Base-by-base conservation (phyloP, 2,113 vertebrate species). In the Ailuropoda melanoleuca region DNA sequence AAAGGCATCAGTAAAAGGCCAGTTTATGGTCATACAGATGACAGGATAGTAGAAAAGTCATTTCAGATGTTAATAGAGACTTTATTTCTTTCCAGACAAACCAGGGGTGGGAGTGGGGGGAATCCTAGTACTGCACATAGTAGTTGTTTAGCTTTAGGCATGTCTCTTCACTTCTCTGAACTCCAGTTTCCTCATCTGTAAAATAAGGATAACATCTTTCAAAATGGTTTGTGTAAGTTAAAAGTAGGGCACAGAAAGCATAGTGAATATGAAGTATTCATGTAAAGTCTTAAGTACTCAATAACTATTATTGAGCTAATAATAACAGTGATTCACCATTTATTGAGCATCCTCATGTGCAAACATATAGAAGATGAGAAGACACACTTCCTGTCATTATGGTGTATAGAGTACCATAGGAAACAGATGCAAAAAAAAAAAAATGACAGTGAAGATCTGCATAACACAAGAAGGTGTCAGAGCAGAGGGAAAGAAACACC, bases 101-200 rank as follows among this genome's bases (percentile, higher is more conserved):
- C 8, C 46, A 37, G 13, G 26, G 10, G 14, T 48, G 10, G 37
- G n/a, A 60, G 43, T 80, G 9, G 13, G n/a, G 21, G 12, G 15
- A 21, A 50, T 50, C 15, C 39, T 39, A 68, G 34, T 46, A 70
- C 18, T 68, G 34, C 48, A 68, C 11, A 21, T 83, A 19, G 31
- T 80, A 37, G 4, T 74, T 93, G 53, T 83, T 90, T 87, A 93
- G 77, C 64, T 97, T 95, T 90, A 94, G 13, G 39, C 55, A 88
- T 58, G 5, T 96, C 34, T 93, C 31, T 60, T 93, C 68, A 83
- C 31, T 19, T 88, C 46, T 77, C 72, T 80, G 56, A 93, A 86
- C 17, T 78, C 26, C 34, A 60, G 4, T 75, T 92, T 72, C 70
- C 50, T 89, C 29, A 53, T 55, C 56, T 97, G 48, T 77, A 92